A percentile compares a stretch with the other conserved stretches of the same genome.
Conservation (phyloP, 2,888 invertebrate genomes). For the Lymantria dispar region DNA sequence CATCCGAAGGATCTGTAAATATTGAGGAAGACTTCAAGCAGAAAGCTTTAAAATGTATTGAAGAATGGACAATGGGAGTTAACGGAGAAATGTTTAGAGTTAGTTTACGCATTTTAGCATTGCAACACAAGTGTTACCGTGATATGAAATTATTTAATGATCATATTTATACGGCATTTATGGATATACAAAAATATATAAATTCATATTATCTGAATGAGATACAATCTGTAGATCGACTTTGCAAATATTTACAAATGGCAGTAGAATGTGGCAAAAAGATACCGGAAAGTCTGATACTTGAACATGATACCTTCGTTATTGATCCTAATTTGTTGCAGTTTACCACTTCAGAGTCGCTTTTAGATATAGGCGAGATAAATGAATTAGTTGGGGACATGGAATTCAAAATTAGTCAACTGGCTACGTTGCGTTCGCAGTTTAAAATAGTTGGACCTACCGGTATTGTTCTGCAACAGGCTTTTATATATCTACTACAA, state of each 20-base stretch:
- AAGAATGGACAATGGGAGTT: conserved; percentile 83
- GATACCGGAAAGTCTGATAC: conserved; percentile 69
- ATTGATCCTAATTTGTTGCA: conserved; percentile 72
- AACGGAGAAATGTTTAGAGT: conserved; percentile 81
- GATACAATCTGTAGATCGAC: conserved; percentile 71
- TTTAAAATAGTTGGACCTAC: conserved; percentile 70
- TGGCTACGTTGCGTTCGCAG: conserved; percentile 57
- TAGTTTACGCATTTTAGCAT: conserved; percentile 60
- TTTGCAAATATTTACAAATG: conserved; percentile 77
- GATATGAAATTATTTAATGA: conserved; percentile 71
- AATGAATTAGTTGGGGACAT: conserved; percentile 41
- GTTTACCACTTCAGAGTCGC: conserved; percentile 42
- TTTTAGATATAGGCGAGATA: conserved; percentile 28
- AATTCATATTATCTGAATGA: conserved; percentile 70
- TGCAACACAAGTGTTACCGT: conserved; percentile 61
- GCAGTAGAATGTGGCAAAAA: conserved; percentile 72
- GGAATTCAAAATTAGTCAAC: conserved; percentile 63
- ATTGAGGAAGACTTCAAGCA: conserved; percentile 60
- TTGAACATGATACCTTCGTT: conserved; percentile 75
- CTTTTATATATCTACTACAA: conserved; percentile 76
- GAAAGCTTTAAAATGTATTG: conserved; percentile 68
- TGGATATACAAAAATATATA: conserved; percentile 66
- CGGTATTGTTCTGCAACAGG: conserved; percentile 66
- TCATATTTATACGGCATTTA: conserved; percentile 67
- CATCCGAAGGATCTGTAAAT: conserved; percentile 49